Base-by-base conservation (phyloP, 2,113 vertebrate genomes). In the Aspidoscelis tigris region DNA sequence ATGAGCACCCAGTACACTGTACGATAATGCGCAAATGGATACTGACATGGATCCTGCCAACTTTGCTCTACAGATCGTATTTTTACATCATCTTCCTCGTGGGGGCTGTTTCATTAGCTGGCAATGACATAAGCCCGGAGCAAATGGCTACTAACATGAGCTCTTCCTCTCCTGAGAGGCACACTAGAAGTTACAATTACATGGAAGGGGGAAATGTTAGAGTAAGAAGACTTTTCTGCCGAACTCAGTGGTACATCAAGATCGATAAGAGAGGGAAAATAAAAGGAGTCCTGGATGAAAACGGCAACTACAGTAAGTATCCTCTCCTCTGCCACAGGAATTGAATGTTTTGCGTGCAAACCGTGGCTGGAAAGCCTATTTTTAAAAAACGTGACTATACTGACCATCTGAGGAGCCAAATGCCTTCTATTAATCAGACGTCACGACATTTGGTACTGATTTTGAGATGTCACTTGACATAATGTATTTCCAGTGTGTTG, bases 11-110 rank as follows among this genome's bases (percentile, higher is more conserved):
- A 96, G 96, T 97, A 96, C 97, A 98, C 96, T 97, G 96, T 93
- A 97, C 97, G 98, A 99, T 99, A 98, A 99, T 99, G 99, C 98
- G 93, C 98, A 99, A 96, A 99, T 99, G 99, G 99, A 97, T 97
- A 97, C 97, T 97, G 96, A 97, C 96, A 97, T 98, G 98, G 98
- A 99, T 99, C 97, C 98, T 98, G 97, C 97, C 97, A 96, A 97
- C 97, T 95, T 95, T 98, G 96, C 97, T 98, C 96, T 98, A 97
- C 93, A 97, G 97, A 97, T 97, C 98, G 92, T 98, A 97, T 96
- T 96, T 99, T 95, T 97, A 98, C 89, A 92, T 97, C 85, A 92
- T 98, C 93, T 98, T 99, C 96, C 96, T 99, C 91, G 94, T 98
- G 92, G 96, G 98, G 95, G 96, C 97, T 87, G 91, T 98, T 93